phyloP scores from a whole-genome alignment of 1,140 invertebrate species.

The Nephila pilipes region DNA sequence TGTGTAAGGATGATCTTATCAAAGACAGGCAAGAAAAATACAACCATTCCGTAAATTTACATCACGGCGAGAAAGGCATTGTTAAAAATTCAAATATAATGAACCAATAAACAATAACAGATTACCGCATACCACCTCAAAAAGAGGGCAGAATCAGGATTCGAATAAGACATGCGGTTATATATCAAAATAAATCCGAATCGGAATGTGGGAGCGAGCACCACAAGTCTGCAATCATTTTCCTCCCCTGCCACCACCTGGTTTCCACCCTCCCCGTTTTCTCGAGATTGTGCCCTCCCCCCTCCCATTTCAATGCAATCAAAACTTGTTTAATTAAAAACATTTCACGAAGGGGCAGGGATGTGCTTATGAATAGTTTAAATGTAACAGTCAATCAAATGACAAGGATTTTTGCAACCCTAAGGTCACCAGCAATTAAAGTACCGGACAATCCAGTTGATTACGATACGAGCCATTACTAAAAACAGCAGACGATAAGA shows the following conservation, averaged over 20 bases:
- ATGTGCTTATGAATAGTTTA: slow-evolving; percentile 25
- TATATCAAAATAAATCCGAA: slow-evolving; percentile 34
- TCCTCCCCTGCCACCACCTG: neutral
- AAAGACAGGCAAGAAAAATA: too few relatives aligned
- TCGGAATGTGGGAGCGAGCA: slow-evolving; percentile 18
- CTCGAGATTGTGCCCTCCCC: too few relatives aligned
- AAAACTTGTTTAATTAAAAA: slow-evolving; percentile 44
- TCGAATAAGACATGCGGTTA: neutral
- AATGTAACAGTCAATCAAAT: slow-evolving; percentile 66
- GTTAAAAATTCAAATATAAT: slow-evolving; percentile 11
- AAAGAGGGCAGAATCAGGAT: neutral
- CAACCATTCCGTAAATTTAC: neutral
- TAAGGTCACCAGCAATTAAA: slow-evolving; percentile 68
- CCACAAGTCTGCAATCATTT: neutral
- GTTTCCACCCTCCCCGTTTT: neutral
- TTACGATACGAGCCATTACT: slow-evolving; percentile 62
- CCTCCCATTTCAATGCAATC: slow-evolving; percentile 3
- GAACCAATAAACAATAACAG: slow-evolving; percentile 1
- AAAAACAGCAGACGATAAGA: slow-evolving; percentile 61
- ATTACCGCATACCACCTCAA: neutral
- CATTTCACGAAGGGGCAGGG: slow-evolving; percentile 1
- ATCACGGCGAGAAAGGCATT: neutral
- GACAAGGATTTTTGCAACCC: slow-evolving; percentile 55
- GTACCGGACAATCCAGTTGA: slow-evolving; percentile 36
- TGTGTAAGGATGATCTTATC: too few relatives aligned